phyloP scores from a whole-genome alignment of 2,113 vertebrate genomes.

The Rattus rattus region DNA sequence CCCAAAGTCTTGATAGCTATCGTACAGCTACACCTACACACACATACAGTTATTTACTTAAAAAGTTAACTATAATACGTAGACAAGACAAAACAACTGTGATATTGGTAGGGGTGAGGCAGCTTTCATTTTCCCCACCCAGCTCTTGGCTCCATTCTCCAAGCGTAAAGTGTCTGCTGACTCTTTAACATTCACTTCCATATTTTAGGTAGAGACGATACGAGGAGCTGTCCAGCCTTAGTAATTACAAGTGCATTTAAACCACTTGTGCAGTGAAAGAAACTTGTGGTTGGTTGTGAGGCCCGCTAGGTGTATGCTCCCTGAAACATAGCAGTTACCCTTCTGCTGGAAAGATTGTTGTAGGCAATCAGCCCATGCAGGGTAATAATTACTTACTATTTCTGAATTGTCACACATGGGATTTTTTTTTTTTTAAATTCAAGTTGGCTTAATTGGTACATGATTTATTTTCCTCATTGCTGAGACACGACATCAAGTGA shows the following conservation, averaged over 20 bases:
- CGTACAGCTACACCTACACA: background rate
- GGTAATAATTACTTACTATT: slow-evolving; percentile 4
- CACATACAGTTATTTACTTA: background rate
- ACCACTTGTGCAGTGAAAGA: background rate
- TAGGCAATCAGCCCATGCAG: background rate
- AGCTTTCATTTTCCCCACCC: background rate
- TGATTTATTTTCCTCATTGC: no score
- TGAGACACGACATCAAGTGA: no score
- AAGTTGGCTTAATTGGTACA: no score
- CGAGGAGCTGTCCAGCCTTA: slow-evolving; percentile 62
- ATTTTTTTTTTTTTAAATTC: background rate
- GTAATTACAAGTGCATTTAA: background rate
- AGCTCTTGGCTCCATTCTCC: background rate
- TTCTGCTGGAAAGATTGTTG: slow-evolving; percentile 19
- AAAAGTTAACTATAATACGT: background rate
- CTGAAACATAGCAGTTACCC: background rate
- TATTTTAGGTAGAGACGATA: background rate
- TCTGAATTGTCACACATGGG: background rate
- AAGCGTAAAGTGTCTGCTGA: background rate
- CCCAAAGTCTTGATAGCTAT: background rate
- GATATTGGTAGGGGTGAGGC: background rate
- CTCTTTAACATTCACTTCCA: background rate
- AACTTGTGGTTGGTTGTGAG: background rate
- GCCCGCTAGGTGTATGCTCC: background rate
- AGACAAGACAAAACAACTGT: background rate